A percentile compares a stretch with the other conserved stretches of the same genome.
Conservation (phyloP, 2,888 invertebrate genomes). For the Penaeus monodon region DNA sequence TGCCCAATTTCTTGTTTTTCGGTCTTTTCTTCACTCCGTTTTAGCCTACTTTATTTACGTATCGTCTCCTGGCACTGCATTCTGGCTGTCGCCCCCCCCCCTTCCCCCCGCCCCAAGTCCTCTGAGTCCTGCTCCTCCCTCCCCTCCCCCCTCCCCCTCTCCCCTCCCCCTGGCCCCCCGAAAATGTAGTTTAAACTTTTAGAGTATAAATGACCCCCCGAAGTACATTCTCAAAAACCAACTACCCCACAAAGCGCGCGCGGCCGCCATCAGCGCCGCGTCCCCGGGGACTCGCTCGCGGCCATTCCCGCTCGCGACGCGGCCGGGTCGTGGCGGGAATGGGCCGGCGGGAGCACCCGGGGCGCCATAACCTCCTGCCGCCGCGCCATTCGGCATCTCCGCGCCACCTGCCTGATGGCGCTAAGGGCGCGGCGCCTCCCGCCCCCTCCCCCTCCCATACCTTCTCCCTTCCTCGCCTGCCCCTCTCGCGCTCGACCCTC, state of each 20-base stretch:
- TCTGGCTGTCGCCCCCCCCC: not conserved
- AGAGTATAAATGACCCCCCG: slow-evolving; percentile 45
- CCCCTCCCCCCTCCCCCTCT: not conserved
- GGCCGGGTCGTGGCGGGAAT: not conserved
- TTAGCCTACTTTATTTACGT: too few species aligned
- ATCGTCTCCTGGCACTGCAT: too few species aligned
- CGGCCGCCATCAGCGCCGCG: slow-evolving; percentile 15
- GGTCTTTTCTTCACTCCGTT: not conserved
- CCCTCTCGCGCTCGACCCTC: not conserved
- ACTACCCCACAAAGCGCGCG: slow-evolving; percentile 38
- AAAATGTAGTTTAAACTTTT: slow-evolving; percentile 50
- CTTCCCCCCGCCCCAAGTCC: not conserved
- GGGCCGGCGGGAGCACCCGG: not conserved
- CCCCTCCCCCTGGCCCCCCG: not conserved
- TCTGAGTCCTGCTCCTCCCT: not conserved
- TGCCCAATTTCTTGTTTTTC: not conserved
- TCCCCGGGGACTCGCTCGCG: slow-evolving; percentile 19
- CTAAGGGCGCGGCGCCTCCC: not conserved
- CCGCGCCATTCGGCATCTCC: slow-evolving; percentile 8
- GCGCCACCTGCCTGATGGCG: slow-evolving; percentile 18
- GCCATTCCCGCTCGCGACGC: not conserved
- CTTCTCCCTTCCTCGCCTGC: not conserved
- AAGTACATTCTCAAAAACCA: slow-evolving; percentile 42
- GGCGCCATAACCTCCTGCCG: slow-evolving; percentile 3
- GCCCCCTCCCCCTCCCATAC: not conserved